These are phyloP conservation scores for Tolmerus cingulatus DNA, from an alignment of 2,888 invertebrate genomes.

Conservation along the genomic window DNA sequence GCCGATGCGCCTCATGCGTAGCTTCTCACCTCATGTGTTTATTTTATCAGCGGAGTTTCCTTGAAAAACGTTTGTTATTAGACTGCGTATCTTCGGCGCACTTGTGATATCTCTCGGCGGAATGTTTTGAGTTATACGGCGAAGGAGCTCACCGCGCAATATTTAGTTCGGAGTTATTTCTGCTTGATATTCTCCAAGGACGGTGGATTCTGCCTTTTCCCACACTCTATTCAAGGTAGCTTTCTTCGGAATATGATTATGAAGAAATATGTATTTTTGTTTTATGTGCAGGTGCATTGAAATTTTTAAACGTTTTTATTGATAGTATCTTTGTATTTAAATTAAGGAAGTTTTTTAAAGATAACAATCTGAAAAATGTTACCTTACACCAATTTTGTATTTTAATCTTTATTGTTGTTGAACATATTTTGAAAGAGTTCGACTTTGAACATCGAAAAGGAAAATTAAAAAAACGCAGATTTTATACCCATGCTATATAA, in stretches of 20 bases:
- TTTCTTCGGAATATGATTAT: not conserved
- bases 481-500: too few species aligned
- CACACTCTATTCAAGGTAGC: not conserved
- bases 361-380: too few species aligned
- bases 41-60: conserved; percentile 11
- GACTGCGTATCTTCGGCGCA: not conserved
- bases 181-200: not conserved
- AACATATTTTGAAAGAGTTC: too few species aligned
- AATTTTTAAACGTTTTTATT: too few species aligned
- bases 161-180: not conserved
- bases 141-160: not conserved
- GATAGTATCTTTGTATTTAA: not conserved
- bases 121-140: not conserved
- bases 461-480: too few species aligned
- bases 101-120: not conserved
- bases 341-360: not conserved
- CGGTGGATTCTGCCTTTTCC: not conserved
- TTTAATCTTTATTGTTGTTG: too few species aligned
- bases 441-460: too few species aligned
- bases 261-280: not conserved
- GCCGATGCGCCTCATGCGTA: not conserved
- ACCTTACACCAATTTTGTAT: too few species aligned
- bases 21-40: conserved; percentile 26
- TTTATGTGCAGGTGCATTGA: too few species aligned
- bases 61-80: conserved; percentile 18